Evolutionary conservation across 1,140 invertebrate species (phyloP).

Genomic region (Bombus fervidus): DNA sequence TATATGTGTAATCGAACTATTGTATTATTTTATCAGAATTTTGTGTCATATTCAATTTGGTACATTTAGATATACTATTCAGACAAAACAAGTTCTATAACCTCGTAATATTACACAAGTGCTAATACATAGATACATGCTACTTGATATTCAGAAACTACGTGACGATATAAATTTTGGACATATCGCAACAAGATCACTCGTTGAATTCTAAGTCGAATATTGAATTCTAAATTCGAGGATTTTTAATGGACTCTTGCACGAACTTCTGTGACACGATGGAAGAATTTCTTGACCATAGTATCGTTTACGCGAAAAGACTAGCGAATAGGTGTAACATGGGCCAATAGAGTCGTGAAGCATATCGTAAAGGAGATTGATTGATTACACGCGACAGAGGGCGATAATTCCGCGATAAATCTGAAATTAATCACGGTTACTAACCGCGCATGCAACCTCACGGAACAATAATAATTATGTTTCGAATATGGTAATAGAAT

Average conservation of each 20-base stretch:
- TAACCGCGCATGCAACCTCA: slow-evolving; percentile 45
- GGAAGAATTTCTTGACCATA: neutral
- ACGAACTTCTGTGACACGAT: neutral
- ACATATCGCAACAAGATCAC: no score
- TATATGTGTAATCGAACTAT: no score
- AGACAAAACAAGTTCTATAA: no score
- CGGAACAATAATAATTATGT: slow-evolving; percentile 53
- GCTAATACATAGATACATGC: no score
- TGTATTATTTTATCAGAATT: no score
- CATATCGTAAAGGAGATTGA: slow-evolving; percentile 38
- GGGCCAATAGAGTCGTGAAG: slow-evolving; percentile 29
- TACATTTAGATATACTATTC: no score
- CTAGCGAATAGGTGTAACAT: neutral
- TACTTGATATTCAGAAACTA: no score
- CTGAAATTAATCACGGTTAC: slow-evolving; percentile 58
- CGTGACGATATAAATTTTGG: no score
- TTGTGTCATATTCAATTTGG: no score
- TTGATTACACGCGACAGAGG: slow-evolving; percentile 52
- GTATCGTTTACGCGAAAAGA: neutral
- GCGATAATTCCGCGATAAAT: slow-evolving; percentile 64
- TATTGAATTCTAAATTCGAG: neutral
- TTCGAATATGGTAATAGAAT: slow-evolving; percentile 52
- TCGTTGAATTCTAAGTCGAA: no score
- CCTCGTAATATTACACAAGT: no score
- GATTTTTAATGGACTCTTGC: neutral